Percentiles rank a stretch among this genome's conserved stretches.
Evolutionary conservation across 2,113 vertebrate genomes (phyloP).

Genomic region (Coturnix japonica): DNA sequence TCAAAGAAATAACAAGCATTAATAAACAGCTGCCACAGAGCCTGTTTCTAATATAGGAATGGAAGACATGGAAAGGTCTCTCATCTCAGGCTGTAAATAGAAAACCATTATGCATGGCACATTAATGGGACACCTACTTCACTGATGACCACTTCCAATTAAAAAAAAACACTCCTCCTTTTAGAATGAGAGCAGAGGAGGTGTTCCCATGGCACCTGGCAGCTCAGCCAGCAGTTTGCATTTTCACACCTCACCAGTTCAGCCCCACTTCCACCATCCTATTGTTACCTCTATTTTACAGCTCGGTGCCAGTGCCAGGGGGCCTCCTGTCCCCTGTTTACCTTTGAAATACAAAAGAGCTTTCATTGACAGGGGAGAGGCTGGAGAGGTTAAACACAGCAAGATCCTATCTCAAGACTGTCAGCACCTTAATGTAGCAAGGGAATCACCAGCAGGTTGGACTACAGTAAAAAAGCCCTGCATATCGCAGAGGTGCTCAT

Average conservation of each 20-base stretch:
- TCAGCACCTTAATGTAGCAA: neutral
- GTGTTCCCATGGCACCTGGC: neutral
- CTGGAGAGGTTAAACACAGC: neutral
- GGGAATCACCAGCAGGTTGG: neutral
- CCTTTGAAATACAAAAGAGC: neutral
- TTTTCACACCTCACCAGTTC: neutral
- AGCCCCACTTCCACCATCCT: neutral
- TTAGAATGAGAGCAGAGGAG: neutral
- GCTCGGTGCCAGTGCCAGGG: constrained; percentile 71
- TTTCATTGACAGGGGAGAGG: neutral
- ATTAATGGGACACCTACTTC: neutral
- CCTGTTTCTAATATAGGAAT: neutral
- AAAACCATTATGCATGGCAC: accelerated
- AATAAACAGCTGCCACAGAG: neutral
- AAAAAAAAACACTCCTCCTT: neutral
- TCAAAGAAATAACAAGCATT: neutral
- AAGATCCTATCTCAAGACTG: neutral
- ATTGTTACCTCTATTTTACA: constrained; percentile 75
- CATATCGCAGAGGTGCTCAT: neutral
- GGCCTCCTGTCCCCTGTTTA: neutral
- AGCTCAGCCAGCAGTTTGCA: neutral
- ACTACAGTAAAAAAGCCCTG: neutral
- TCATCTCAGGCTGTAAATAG: neutral
- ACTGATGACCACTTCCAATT: neutral
- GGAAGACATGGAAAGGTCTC: neutral